phyloP scores from a whole-genome alignment of 2,113 vertebrate genomes.

The Cacatua alba region DNA sequence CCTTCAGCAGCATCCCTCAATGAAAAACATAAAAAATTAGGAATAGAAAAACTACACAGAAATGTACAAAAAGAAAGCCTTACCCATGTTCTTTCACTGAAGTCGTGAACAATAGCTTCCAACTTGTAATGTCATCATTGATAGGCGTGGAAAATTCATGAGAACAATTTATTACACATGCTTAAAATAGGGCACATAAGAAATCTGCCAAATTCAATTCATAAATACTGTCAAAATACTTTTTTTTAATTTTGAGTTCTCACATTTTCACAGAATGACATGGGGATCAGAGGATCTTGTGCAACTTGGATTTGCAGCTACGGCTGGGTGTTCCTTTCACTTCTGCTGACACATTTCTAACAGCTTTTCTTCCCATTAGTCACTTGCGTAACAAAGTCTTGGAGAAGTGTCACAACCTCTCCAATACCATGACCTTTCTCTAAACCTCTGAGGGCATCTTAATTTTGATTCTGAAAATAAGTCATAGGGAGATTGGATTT shows the following conservation, averaged over 20 bases:
- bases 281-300: neutral
- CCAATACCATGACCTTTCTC: neutral
- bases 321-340: neutral
- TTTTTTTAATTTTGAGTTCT: neutral
- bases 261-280: neutral
- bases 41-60: neutral
- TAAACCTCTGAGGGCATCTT: neutral
- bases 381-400: neutral
- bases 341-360: neutral
- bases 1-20: neutral
- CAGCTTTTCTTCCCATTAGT: neutral
- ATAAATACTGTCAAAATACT: neutral
- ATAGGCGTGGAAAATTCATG: neutral
- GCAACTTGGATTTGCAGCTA: neutral
- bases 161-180: neutral
- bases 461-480: neutral
- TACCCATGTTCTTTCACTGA: neutral
- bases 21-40: neutral
- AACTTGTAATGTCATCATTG: neutral
- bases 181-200: accelerated
- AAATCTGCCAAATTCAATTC: neutral
- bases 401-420: neutral
- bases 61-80: neutral
- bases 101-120: neutral
- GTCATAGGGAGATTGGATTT: neutral